Conservation (phyloP, 1,140 invertebrate genomes). For the Oryctes rhinoceros region DNA sequence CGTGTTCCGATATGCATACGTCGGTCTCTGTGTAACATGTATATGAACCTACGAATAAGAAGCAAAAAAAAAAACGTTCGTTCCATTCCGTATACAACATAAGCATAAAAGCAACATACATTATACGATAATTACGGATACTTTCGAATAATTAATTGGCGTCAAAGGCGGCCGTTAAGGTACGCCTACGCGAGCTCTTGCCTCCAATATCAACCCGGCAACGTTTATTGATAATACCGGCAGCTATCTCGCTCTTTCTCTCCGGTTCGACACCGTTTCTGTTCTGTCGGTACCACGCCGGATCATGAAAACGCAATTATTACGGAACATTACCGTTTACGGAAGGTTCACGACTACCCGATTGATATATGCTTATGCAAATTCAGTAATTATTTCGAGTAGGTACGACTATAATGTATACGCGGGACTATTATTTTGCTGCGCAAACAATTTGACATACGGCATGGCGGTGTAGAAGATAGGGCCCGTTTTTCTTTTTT, state of each 20-base stretch:
- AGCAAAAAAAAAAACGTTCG: not conserved
- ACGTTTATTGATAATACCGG: slow-evolving; percentile 21
- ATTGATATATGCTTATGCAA: slow-evolving; percentile 7
- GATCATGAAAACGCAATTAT: slow-evolving; percentile 32
- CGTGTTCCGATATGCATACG: not conserved
- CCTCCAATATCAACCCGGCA: slow-evolving; percentile 22
- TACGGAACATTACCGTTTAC: slow-evolving; percentile 32
- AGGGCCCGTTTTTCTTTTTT: not conserved
- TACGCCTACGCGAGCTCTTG: slow-evolving; percentile 11
- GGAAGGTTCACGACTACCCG: not conserved
- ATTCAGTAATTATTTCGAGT: slow-evolving; percentile 11
- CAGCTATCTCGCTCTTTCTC: not conserved
- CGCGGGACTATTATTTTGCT: not conserved
- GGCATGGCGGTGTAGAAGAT: not conserved
- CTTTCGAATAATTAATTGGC: slow-evolving; percentile 37
- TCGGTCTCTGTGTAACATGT: not conserved
- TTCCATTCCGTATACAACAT: slow-evolving; percentile 17
- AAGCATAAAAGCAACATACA: slow-evolving; percentile 29
- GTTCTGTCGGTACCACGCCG: not conserved
- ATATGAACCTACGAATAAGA: not conserved
- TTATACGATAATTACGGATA: slow-evolving; percentile 33
- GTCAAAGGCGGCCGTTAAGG: slow-evolving; percentile 30
- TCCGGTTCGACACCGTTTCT: not conserved
- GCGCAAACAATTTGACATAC: slow-evolving; percentile 8
- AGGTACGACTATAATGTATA: not conserved